Percentiles rank a stretch among this genome's conserved stretches.
Conservation (phyloP, 2,797 vertebrate genomes). For the Gymnodraco acuticeps region DNA sequence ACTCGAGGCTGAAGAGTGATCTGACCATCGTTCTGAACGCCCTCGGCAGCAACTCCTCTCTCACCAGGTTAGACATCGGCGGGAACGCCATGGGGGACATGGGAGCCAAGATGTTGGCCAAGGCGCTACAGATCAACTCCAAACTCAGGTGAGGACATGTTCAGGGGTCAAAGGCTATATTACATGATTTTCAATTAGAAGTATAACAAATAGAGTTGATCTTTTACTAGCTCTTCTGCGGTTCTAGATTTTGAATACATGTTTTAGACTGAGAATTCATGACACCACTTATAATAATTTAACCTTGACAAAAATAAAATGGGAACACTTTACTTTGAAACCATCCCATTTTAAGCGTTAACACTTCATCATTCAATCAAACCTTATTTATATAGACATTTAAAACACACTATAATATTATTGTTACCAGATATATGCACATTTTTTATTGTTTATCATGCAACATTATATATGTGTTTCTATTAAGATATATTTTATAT, state of each 20-base stretch:
- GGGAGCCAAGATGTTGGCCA: slow-evolving; percentile 98
- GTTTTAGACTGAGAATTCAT: not conserved
- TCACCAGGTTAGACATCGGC: slow-evolving; percentile 95
- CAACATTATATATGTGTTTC: not conserved
- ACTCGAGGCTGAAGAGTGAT: slow-evolving; percentile 95
- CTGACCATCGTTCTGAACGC: slow-evolving; percentile 96
- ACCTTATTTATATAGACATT: not conserved
- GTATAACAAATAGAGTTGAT: not conserved
- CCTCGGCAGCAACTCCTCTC: slow-evolving; percentile 95
- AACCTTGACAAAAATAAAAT: not conserved
- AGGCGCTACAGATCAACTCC: slow-evolving; percentile 97
- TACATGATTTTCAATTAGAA: not conserved
- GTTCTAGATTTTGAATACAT: not conserved
- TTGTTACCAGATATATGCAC: not conserved
- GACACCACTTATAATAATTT: not conserved
- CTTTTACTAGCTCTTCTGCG: not conserved
- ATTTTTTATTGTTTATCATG: not conserved
- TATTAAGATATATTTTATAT: not conserved
- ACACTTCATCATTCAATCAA: not conserved
- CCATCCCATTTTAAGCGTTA: not conserved
- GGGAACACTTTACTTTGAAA: not conserved
- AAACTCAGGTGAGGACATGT: slow-evolving; percentile 90
- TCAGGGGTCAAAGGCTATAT: not conserved
- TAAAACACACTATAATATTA: no score
- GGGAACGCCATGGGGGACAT: slow-evolving; percentile 98